Evolutionary conservation across 2,888 invertebrate genomes (phyloP), one percentile per base, ranked within the genome.

Genomic region (Trimorus sp.): DNA sequence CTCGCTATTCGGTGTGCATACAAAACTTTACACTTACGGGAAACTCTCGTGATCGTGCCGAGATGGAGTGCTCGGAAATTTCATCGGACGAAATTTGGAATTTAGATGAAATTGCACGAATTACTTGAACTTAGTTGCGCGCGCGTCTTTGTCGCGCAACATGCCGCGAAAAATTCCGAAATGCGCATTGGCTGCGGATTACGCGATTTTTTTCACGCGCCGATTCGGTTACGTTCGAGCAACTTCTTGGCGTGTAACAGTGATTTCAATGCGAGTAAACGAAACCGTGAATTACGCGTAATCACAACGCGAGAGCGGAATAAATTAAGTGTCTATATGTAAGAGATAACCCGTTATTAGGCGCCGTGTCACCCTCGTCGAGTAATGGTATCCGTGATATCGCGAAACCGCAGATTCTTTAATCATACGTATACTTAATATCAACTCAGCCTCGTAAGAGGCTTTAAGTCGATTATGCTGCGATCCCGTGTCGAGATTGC

Each of bases 61-160:
- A 70, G 80, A 80, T 76, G 80, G 74, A 83, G 81, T 73, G 77
- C 65, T 83, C 74, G 87, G 89, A 90, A 90, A 90, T 90, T 90
- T 90, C 88, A 86, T 86, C 85, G 89, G 68, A 63, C 62, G 76
- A 79, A 83, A 83, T 83, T 83, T 80, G 83, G 91, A 91, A 91
- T 91, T 91, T 91, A 89, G 89, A 91, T 91, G 90, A 91, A 91
- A 91, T 91, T 91, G 90, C 90, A 88, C 87, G 89, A 90, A 91
- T 91, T 90, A 90, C 90, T 90, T 86, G 84, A 84, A 75, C 79
- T 82, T 68, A 76, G 49, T 60, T 74, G 51, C 59, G 45, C 73
- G 49, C 53, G 68, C 54, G 66, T 79, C 82, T 75, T 79, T 82
- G 82, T 82, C 79, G 71, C 68, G 36, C 45, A 68, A 49, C 68